phyloP scores from a whole-genome alignment of 2,113 vertebrate genomes.

The Pandion haliaetus region DNA sequence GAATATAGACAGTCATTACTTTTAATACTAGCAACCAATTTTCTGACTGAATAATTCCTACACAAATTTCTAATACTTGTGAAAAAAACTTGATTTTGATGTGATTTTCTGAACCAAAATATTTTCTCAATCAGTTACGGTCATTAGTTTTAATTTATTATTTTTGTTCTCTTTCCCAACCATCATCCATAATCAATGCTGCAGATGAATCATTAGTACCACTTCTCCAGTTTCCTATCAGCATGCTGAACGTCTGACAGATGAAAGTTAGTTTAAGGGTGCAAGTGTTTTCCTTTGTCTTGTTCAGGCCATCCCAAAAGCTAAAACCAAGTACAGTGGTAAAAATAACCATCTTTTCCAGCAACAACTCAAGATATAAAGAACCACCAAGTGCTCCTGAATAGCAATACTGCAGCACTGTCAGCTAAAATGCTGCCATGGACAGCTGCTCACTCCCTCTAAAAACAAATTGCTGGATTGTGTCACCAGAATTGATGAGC shows the following conservation, averaged over 20 bases:
- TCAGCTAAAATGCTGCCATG: constrained; percentile 21
- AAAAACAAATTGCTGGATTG: constrained; percentile 23
- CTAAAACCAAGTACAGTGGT: not conserved
- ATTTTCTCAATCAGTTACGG: not conserved
- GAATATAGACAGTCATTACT: not conserved
- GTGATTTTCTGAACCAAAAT: constrained; percentile 17
- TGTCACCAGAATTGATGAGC: constrained; percentile 21
- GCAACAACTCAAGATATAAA: not conserved
- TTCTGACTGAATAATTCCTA: not conserved
- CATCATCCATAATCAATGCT: not conserved
- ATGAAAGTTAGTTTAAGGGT: not conserved
- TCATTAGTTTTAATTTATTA: constrained; percentile 7
- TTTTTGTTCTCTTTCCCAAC: not conserved
- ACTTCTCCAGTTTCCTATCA: not conserved
- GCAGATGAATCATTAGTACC: not conserved
- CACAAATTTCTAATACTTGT: not conserved
- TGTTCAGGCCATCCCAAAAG: not conserved
- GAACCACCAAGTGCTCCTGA: not conserved
- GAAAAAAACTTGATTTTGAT: not conserved
- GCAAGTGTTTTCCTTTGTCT: not conserved
- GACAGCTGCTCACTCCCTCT: constrained; percentile 32
- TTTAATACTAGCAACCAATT: not conserved
- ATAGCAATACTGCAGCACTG: not conserved
- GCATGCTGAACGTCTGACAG: not conserved
- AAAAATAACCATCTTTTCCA: not conserved